Conservation (phyloP, 2,888 invertebrate species). For the Andrena marginata region DNA sequence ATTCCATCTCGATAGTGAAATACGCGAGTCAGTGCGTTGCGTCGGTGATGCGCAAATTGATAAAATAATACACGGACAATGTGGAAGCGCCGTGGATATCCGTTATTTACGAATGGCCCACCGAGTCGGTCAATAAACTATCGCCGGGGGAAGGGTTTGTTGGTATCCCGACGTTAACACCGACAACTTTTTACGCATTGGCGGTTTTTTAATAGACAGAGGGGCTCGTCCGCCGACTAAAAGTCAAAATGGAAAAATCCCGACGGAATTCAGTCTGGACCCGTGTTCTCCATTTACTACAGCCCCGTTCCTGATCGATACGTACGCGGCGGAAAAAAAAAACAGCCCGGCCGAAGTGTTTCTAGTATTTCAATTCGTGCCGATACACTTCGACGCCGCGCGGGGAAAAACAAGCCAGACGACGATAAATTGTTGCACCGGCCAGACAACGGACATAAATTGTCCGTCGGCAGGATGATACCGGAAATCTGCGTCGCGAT, state of each 20-base stretch:
- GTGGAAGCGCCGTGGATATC: background rate
- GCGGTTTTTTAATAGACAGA: slow-evolving; percentile 37
- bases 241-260: slow-evolving; percentile 41
- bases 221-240: background rate
- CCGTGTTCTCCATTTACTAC: slow-evolving; percentile 4
- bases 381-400: slow-evolving; percentile 37
- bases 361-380: slow-evolving; percentile 55
- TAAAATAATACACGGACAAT: slow-evolving; percentile 17
- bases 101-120: slow-evolving; percentile 23
- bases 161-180: slow-evolving; percentile 25
- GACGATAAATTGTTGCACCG: slow-evolving; percentile 46
- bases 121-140: slow-evolving; percentile 14
- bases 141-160: background rate
- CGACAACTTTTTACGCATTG: slow-evolving; percentile 23
- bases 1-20: background rate
- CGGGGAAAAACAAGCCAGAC: slow-evolving; percentile 44
- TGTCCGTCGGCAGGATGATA: slow-evolving; percentile 53
- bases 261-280: slow-evolving; percentile 13
- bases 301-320: slow-evolving; percentile 6
- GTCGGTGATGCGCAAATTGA: slow-evolving; percentile 15
- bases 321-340: background rate
- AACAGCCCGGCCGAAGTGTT: slow-evolving; percentile 40
- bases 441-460: slow-evolving; percentile 64
- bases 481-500: slow-evolving; percentile 46
- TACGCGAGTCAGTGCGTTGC: no score